Conservation (phyloP, 2,113 vertebrate genomes). For the Oostethus manadensis region DNA sequence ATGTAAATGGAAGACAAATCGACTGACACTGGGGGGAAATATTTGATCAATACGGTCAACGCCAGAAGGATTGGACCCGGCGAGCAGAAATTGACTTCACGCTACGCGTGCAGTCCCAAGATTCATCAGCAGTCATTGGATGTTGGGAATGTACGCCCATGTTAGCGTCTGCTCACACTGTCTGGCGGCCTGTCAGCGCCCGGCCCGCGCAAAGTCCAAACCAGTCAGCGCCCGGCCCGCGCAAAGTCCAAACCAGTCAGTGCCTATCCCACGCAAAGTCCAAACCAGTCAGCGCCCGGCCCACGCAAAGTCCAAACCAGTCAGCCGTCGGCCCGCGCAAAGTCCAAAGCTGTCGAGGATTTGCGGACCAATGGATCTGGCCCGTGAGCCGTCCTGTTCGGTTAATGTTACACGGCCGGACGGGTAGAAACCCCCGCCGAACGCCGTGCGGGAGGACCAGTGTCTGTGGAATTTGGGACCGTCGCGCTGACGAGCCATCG, state of each 20-base stretch:
- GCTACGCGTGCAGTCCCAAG: conserved; percentile 29
- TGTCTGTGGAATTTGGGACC: too few species aligned
- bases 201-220: conserved; percentile 45
- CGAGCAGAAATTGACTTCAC: too few species aligned
- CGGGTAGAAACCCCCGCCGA: neutral
- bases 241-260: conserved; percentile 47
- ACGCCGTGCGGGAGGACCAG: neutral
- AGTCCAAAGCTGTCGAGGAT: conserved; percentile 44
- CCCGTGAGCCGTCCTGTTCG: conserved; percentile 20
- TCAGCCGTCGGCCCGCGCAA: too few species aligned
- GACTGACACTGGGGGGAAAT: too few species aligned
- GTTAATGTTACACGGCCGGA: conserved; percentile 8
- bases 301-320: conserved; percentile 45
- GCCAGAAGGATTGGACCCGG: too few species aligned
- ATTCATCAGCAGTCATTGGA: conserved; percentile 50
- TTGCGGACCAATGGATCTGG: neutral
- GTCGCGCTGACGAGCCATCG: neutral
- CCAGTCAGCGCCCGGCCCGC: conserved; percentile 35
- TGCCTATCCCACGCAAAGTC: conserved; percentile 36
- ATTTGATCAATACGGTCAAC: too few species aligned
- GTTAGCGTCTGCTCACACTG: conserved; percentile 41
- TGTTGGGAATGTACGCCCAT: conserved; percentile 42
- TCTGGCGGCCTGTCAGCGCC: conserved; percentile 36
- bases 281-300: conserved; percentile 40
- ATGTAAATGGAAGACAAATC: too few species aligned